Evolutionary conservation across 2,797 vertebrate genomes (phyloP).

Genomic region (Hybognathus amarus): DNA sequence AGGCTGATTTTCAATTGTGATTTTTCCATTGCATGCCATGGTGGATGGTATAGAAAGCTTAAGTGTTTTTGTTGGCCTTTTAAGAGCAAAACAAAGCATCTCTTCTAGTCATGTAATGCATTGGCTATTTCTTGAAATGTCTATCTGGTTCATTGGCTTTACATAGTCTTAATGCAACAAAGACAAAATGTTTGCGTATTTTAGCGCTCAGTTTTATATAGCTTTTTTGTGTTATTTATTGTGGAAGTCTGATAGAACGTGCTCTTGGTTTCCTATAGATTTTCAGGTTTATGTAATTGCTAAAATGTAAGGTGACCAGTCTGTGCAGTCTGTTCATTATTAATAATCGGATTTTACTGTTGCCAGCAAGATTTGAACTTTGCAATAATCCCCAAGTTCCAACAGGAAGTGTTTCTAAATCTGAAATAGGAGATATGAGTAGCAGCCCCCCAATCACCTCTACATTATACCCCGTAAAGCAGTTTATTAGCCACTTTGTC

Average conservation of each 20-base stretch:
- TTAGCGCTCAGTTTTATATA: neutral
- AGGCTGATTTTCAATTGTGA: conserved; percentile 70
- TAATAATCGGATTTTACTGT: conserved; percentile 65
- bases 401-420: conserved; percentile 39
- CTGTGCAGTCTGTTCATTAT: conserved; percentile 62
- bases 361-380: conserved; percentile 62
- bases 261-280: neutral
- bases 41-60: conserved; percentile 52
- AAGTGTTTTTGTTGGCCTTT: conserved; percentile 31
- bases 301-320: conserved; percentile 59
- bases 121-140: neutral
- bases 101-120: neutral
- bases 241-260: neutral
- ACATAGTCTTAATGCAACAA: neutral
- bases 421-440: conserved; percentile 34
- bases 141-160: neutral
- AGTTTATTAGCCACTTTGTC: conserved; percentile 59
- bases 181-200: neutral
- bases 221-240: neutral
- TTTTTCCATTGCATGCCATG: conserved; percentile 66
- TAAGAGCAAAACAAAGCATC: neutral
- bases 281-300: conserved; percentile 32
- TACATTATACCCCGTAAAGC: conserved; percentile 54
- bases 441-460: conserved; percentile 57
- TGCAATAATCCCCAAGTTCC: conserved; percentile 63